phyloP scores from a whole-genome alignment of 2,888 invertebrate genomes.

The Eristalis intricaria region DNA sequence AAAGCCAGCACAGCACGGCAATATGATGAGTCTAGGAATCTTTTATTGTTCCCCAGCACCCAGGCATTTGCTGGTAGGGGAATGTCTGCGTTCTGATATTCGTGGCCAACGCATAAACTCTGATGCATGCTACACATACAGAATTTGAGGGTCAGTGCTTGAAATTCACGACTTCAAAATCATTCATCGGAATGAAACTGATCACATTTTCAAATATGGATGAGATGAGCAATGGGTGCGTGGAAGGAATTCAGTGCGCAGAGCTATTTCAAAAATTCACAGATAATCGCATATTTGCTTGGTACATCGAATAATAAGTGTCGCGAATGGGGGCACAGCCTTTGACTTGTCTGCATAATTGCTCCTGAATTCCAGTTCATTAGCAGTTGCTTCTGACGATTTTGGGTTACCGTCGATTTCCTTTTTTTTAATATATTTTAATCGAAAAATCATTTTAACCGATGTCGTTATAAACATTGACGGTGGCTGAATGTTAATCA shows the following conservation, averaged over 20 bases:
- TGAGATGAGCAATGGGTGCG: neutral
- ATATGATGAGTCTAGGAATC: conserved; percentile 34
- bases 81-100: neutral
- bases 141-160: conserved; percentile 1
- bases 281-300: neutral
- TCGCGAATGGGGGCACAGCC: neutral
- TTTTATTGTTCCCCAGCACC: conserved; percentile 35
- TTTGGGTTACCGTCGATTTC: too few relatives aligned
- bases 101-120: neutral
- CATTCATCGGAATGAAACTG: neutral
- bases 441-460: too few relatives aligned
- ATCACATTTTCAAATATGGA: neutral
- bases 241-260: neutral
- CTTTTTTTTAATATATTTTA: too few relatives aligned
- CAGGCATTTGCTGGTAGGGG: neutral
- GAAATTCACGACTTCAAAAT: neutral
- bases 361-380: neutral
- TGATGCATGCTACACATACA: neutral
- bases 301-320: neutral
- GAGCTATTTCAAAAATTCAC: neutral
- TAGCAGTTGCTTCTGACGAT: neutral
- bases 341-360: neutral
- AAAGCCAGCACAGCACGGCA: conserved; percentile 13
- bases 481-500: too few relatives aligned
- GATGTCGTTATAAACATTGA: too few relatives aligned